Base-by-base conservation (phyloP, 2,888 invertebrate genomes). In the Pseudococcus jackbeardsleyi region DNA sequence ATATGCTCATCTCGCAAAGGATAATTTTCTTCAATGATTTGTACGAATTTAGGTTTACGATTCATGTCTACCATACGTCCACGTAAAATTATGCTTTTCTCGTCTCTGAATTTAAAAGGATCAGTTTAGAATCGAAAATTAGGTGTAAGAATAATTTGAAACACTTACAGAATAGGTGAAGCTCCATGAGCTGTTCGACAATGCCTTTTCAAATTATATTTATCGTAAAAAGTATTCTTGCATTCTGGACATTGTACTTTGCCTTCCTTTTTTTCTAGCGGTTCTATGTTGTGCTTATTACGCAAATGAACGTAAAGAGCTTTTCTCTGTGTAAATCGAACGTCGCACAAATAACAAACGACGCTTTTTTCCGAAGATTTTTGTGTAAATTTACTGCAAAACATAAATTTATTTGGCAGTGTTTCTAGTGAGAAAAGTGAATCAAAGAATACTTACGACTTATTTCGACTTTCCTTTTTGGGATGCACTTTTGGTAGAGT, bases 161-260 rank as follows among this genome's bases (percentile, higher is more conserved):
- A 6, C 17, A 7, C 72, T 19, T 82, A 82, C 79, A 46, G 39
- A 46, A 17, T 82, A 7, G 19, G 79, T 6, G 79, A 46, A 19
- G 9, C 19, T 19, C 79, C 79, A 19, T 82, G 79, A 42, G 79
- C 79, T 46, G 33, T 82, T 2, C 79, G 79, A 22, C 46, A 82
- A 26, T 82, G 79, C 17, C 79, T 82, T 22, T 39, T 82, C 79
- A 82, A 82, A 15, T 82, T 82, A 17, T 82, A 82, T 46, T 82
- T 82, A 82, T 82, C 79, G 79, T 82, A 82, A 46, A 82, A 82
- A 9, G 19, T 82, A 82, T 82, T 82, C 12, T 82, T 82, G n/a
- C 79, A 82, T 46, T 82, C 46, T 19, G 79, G 46, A 46, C 79
- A 82, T 46, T 82, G 79, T 6, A 82, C 79, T 33, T n/a, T 82